phyloP scores from a whole-genome alignment of 2,797 vertebrate species.

The Malacoraja senta region DNA sequence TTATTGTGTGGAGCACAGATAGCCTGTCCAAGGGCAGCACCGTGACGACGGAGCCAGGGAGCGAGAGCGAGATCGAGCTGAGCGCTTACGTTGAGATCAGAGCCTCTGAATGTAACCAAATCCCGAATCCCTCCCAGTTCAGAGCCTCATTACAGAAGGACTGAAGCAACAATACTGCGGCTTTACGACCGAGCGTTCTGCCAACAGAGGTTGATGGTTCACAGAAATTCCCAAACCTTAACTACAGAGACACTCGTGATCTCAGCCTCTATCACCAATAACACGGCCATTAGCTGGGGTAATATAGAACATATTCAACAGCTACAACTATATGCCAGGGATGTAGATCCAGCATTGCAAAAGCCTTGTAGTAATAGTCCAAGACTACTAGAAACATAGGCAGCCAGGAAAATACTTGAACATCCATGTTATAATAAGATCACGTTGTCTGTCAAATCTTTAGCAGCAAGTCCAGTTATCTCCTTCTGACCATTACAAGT shows the following conservation, averaged over 20 bases:
- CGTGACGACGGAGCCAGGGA: not conserved
- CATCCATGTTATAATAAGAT: conserved; percentile 4
- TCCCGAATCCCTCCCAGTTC: not conserved
- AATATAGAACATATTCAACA: not conserved
- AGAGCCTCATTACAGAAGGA: not conserved
- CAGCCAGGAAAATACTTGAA: not conserved
- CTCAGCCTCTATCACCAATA: not conserved
- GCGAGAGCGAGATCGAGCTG: not conserved
- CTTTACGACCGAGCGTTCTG: not conserved
- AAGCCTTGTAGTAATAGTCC: not conserved
- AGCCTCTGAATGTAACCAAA: not conserved
- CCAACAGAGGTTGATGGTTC: not conserved
- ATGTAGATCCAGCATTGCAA: not conserved
- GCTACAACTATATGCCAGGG: not conserved
- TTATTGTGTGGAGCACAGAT: not conserved
- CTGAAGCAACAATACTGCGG: not conserved
- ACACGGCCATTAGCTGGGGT: not conserved
- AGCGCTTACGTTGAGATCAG: not conserved
- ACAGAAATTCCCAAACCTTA: conserved; percentile 27
- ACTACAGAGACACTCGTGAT: not conserved
- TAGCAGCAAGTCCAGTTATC: not conserved
- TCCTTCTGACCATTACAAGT: not conserved
- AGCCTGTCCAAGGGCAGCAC: not conserved
- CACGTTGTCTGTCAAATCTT: not conserved
- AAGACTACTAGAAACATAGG: not conserved